These are phyloP conservation scores for Aspidapion aeneum DNA, from an alignment of 2,888 invertebrate species.

Conservation along the genomic window DNA sequence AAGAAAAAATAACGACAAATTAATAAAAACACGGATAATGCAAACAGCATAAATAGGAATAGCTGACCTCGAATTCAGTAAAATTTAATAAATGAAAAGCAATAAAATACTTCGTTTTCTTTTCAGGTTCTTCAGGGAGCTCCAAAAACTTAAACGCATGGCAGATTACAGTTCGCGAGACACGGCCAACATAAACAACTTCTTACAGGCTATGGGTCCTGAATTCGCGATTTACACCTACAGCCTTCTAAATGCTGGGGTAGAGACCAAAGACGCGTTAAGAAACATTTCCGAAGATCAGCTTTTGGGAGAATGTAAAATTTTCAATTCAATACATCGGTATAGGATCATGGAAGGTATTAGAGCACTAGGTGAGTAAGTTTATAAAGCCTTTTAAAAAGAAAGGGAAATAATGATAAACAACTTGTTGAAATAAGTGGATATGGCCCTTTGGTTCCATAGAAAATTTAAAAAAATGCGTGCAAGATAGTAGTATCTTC, in stretches of 20 bases:
- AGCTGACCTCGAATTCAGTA: too few relatives aligned
- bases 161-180: slow-evolving; percentile 96
- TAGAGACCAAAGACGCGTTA: slow-evolving; percentile 81
- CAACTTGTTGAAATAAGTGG: too few relatives aligned
- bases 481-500: too few relatives aligned
- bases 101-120: not conserved
- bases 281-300: slow-evolving; percentile 89
- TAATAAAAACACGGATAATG: too few relatives aligned
- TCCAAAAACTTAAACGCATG: slow-evolving; percentile 91
- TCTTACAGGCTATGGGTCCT: slow-evolving; percentile 77
- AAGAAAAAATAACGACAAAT: too few relatives aligned
- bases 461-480: too few relatives aligned
- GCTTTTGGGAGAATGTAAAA: slow-evolving; percentile 84
- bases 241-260: slow-evolving; percentile 91
- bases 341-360: slow-evolving; percentile 87
- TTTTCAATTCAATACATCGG: slow-evolving; percentile 92
- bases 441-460: too few relatives aligned
- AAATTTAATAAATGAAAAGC: not conserved
- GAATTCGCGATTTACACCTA: slow-evolving; percentile 97
- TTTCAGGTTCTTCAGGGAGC: slow-evolving; percentile 84
- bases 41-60: too few relatives aligned
- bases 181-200: slow-evolving; percentile 83
- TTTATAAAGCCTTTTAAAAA: too few relatives aligned
- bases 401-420: too few relatives aligned
- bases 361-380: slow-evolving; percentile 63